Evolutionary conservation across 2,888 invertebrate species (phyloP).

Genomic region (Phalera bucephala): DNA sequence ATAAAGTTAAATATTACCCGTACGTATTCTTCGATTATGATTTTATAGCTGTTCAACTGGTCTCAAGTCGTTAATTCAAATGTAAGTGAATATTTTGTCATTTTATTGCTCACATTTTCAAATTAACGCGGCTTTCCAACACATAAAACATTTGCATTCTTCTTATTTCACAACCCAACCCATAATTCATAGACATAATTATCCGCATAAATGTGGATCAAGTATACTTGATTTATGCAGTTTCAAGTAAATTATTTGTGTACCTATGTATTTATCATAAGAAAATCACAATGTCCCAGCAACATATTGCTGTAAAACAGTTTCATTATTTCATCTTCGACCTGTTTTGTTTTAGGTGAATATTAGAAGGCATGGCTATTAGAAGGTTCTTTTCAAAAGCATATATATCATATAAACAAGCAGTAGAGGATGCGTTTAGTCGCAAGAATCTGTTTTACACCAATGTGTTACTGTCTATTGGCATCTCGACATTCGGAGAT

Average conservation of each 20-base stretch:
- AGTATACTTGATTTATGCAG: no score
- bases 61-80: not conserved
- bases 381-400: slow-evolving; percentile 53
- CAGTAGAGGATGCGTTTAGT: slow-evolving; percentile 73
- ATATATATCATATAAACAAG: slow-evolving; percentile 46
- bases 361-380: slow-evolving; percentile 41
- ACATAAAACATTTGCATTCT: no score
- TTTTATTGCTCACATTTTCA: not conserved
- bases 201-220: no score
- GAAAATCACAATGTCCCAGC: not conserved
- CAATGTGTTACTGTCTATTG: slow-evolving; percentile 89
- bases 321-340: slow-evolving; percentile 5
- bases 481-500: slow-evolving; percentile 91
- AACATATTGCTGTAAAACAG: slow-evolving; percentile 38
- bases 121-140: no score
- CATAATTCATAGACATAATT: no score
- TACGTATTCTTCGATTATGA: no score
- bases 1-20: not conserved
- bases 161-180: no score
- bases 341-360: slow-evolving; percentile 54
- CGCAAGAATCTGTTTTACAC: slow-evolving; percentile 89
- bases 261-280: not conserved
- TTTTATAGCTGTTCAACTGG: no score
- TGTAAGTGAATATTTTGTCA: not conserved
- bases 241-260: not conserved